Evolutionary conservation across 1,140 invertebrate species (phyloP).

Genomic region (Drosophila varians): DNA sequence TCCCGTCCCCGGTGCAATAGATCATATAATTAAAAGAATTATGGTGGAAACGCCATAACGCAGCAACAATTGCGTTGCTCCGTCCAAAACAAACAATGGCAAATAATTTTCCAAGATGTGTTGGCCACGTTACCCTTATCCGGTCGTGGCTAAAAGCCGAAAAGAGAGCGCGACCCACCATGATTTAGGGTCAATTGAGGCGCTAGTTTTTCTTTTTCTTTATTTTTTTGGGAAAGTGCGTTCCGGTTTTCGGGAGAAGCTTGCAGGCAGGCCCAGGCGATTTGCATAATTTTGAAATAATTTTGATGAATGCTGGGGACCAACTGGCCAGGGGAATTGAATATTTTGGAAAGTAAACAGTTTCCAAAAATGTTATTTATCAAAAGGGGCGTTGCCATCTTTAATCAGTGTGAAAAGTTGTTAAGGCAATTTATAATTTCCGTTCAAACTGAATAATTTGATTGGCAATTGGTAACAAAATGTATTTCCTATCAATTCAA

Average conservation of each 20-base stretch:
- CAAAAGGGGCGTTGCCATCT: slow-evolving; percentile 4
- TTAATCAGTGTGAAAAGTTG: slow-evolving; percentile 35
- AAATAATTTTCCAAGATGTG: slow-evolving; percentile 69
- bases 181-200: slow-evolving; percentile 68
- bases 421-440: not conserved
- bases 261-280: slow-evolving; percentile 35
- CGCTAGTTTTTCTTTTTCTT: slow-evolving; percentile 38
- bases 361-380: slow-evolving; percentile 20
- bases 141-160: slow-evolving; percentile 31
- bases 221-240: slow-evolving; percentile 61
- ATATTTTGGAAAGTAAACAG: slow-evolving; percentile 36
- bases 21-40: slow-evolving; percentile 82
- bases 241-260: slow-evolving; percentile 33
- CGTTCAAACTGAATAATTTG: not conserved
- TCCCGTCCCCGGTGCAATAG: slow-evolving; percentile 58
- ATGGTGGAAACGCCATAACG: slow-evolving; percentile 62
- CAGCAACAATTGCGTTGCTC: slow-evolving; percentile 56
- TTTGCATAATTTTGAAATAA: slow-evolving; percentile 70
- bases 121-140: slow-evolving; percentile 51
- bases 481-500: too few relatives aligned
- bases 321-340: slow-evolving; percentile 2
- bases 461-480: not conserved
- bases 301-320: slow-evolving; percentile 53
- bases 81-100: slow-evolving; percentile 59
- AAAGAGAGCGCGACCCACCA: slow-evolving; percentile 15